Conservation (phyloP, 2,113 vertebrate species). For the Entomyzon cyanotis region DNA sequence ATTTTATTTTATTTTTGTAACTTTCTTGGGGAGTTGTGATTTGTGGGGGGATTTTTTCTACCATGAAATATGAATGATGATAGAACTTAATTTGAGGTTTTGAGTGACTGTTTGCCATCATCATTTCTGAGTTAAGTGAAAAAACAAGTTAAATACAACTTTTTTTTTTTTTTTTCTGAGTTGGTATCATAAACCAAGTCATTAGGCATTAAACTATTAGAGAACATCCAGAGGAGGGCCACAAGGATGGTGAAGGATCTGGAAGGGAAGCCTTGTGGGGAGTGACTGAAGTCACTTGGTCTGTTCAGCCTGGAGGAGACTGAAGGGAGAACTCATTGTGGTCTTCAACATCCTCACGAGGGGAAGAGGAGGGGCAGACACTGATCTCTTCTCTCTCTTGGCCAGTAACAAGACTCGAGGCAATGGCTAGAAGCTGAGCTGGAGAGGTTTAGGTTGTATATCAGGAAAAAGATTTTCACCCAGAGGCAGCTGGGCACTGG, state of each 20-base stretch:
- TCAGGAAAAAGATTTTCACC: background rate
- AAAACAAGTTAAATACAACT: background rate
- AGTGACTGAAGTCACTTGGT: background rate
- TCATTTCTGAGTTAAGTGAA: background rate
- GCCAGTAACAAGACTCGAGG: accelerated
- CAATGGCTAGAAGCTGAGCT: background rate
- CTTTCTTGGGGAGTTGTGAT: background rate
- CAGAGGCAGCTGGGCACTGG: accelerated
- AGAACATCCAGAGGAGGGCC: background rate
- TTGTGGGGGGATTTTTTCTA: background rate
- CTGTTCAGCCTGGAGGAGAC: background rate
- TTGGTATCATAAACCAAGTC: background rate
- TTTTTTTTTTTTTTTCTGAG: background rate
- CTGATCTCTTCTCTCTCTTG: background rate
- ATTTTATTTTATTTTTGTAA: background rate
- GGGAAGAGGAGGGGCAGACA: background rate
- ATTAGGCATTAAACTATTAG: too few relatives aligned
- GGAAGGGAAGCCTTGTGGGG: background rate
- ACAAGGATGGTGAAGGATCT: background rate
- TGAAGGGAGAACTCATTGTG: background rate
- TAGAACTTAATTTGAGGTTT: background rate
- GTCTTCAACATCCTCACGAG: too few relatives aligned
- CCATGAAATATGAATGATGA: background rate
- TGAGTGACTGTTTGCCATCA: background rate
- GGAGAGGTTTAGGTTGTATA: too few relatives aligned